Evolutionary conservation across 1,140 invertebrate species (phyloP), one percentile per base, ranked within the genome.

Genomic region (Triops longicaudatus): DNA sequence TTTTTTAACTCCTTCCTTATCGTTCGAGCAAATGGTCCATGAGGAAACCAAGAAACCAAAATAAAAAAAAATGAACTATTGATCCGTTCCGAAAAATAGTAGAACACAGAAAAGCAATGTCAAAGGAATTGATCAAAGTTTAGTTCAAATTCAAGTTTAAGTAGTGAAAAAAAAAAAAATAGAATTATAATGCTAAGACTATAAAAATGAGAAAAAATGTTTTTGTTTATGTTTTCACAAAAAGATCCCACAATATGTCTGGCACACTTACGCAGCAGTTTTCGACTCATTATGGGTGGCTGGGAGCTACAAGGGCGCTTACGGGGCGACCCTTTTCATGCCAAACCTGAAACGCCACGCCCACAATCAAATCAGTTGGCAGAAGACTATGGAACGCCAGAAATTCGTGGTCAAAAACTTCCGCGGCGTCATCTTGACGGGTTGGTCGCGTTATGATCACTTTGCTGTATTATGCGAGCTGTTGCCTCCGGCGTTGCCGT

Each of bases 401-500:
- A 87, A 86, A 71, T 89, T 90, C 80, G 84, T 86, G 41, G 85
- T 63, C 10, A 63, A 85, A 17, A 86, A 85, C 22, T 86, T 90
- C 77, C 83, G 86, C 76, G 90, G 90, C 9, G 71, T 85, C 12
- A 88, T 85, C 0, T 81, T 92, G 17, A 91, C 90, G 28, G 90
- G 91, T 0, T 93, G 91, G 91, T 90, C 91, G 79, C 84, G 91
- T 80, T 97, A 95, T 82, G 95, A 97, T 84, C 97, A 99, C 83
- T 94, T 95, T 86, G 93, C 94, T 3, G 90, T 93, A 0, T 86
- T 98, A 17, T 97, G 95, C 83, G 97, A 99, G 85, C 84, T 98
- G 7, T 83, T 99, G 22, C 92, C 93, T 1, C 87, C 89, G 0
- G 89, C 90, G 2, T 84, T 98, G 76, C 96, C 97, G 9, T 91